These are phyloP conservation scores for Lydus trimaculatus DNA, from an alignment of 2,888 invertebrate genomes.

Conservation along the genomic window DNA sequence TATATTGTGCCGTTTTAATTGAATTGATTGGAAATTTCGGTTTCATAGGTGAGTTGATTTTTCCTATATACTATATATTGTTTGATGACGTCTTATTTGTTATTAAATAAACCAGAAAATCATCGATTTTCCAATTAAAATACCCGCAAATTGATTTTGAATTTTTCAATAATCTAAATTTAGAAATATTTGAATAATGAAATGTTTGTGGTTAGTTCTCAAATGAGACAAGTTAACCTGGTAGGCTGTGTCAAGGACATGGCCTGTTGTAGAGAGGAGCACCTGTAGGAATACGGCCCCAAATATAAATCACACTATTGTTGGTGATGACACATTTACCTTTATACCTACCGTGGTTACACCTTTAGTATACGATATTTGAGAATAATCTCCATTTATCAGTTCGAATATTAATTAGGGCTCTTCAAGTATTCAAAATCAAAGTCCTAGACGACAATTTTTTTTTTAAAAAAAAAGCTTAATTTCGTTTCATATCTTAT, in stretches of 20 bases:
- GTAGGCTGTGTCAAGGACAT: conserved; percentile 1
- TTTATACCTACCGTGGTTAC: too few species aligned
- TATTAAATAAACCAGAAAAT: neutral
- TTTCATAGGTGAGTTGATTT: conserved; percentile 7
- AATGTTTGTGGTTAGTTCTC: neutral
- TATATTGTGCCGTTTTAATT: neutral
- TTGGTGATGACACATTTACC: neutral
- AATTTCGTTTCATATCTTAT: too few species aligned
- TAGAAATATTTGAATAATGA: neutral
- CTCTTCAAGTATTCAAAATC: too few species aligned
- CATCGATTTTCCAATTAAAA: neutral
- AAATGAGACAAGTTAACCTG: neutral
- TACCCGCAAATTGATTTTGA: neutral
- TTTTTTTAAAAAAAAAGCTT: too few species aligned
- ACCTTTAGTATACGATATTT: too few species aligned
- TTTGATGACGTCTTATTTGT: neutral
- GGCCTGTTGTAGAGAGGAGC: neutral
- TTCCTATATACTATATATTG: neutral
- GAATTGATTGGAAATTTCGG: neutral
- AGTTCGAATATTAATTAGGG: neutral
- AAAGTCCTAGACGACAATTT: too few species aligned
- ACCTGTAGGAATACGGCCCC: conserved; percentile 6
- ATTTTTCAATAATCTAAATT: neutral
- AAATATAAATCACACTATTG: neutral
- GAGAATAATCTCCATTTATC: neutral